Evolutionary conservation across 1,140 invertebrate genomes (phyloP), one percentile per base, ranked within the genome.

Genomic region (Atta colombica): DNA sequence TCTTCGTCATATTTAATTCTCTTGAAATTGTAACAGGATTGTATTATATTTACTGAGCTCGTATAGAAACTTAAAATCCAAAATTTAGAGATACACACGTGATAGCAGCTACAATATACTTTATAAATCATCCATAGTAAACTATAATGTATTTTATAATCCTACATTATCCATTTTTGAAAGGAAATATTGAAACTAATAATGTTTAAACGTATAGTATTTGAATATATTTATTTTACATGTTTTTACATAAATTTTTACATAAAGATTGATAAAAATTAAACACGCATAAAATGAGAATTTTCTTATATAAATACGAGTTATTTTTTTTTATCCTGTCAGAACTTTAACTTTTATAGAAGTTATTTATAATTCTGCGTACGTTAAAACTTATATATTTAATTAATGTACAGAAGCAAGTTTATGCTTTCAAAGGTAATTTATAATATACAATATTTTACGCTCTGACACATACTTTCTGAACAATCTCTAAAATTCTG

Each of bases 191-290:
- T 84, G 45, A 74, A 84, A 84, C 14, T 14, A 18, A 14, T 84
- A 75, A 84, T 84, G 74, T 84, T 84, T 63, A 61, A 84, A 61
- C 31, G 77, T n/a, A 6, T 21, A 74, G 63, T 75, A 35, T 82
- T 82, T 75, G 69, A 51, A 14, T n/a, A 45, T 74, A 31, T 49
- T 10, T 28, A 68, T 7, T 14, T 51, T 25, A 21, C 31, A 69
- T 5, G 21, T 55, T 7, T 14, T 51, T 25, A 21, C 31, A 69
- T 5, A 21, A 12, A 61, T 49, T 49, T 51, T 60, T 25, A n/a
- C 18, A 7, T 35, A 1, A 69, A 21, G 10, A 72, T 60, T 28
- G 66, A 39, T 60, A 45, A 72, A 61, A 82, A 82, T 60, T 31
- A 82, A 60, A 25, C 35, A 31, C 14, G 25, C 25, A 10, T 49